Conservation (phyloP, 2,113 vertebrate genomes). For the Fulica atra region DNA sequence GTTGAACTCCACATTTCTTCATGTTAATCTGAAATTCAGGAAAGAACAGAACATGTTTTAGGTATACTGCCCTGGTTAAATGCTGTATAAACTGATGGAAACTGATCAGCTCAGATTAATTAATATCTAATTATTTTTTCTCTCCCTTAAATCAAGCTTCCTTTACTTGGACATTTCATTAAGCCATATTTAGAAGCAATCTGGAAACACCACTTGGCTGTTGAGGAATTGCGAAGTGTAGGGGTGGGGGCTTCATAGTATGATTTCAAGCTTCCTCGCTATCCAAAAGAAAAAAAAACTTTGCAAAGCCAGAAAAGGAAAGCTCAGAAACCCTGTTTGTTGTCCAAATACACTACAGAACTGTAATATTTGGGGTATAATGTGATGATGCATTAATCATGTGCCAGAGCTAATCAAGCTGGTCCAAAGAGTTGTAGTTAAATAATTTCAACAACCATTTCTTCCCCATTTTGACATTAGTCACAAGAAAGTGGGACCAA, state of each 20-base stretch:
- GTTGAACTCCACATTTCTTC: background rate
- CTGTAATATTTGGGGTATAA: background rate
- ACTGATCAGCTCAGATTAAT: background rate
- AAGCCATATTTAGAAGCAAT: background rate
- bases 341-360: background rate
- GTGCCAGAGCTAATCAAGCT: background rate
- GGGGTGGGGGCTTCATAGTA: fast-evolving
- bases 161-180: background rate
- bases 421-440: background rate
- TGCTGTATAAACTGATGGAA: background rate
- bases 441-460: background rate
- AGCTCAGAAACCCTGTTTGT: background rate
- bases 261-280: background rate
- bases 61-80: background rate
- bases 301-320: background rate
- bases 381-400: background rate
- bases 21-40: background rate
- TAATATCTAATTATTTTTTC: background rate
- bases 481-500: background rate
- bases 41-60: background rate
- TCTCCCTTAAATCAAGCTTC: background rate
- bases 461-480: background rate
- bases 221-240: background rate
- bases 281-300: background rate
- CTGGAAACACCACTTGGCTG: background rate